These are phyloP conservation scores for Pedionomus torquatus DNA, from an alignment of 2,113 vertebrate species.

Conservation along the genomic window DNA sequence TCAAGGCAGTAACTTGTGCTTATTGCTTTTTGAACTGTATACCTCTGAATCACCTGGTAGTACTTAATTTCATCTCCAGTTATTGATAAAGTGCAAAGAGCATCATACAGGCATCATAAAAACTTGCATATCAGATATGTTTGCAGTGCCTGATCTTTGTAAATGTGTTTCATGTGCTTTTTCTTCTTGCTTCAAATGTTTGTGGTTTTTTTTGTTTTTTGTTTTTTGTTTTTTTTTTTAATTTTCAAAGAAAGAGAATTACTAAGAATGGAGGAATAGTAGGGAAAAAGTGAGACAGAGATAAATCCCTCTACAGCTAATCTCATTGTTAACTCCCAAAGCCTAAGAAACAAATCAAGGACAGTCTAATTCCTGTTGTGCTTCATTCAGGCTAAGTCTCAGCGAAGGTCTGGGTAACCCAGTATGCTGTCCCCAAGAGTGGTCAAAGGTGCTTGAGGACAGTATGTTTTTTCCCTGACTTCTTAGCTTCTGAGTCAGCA, in stretches of 20 bases:
- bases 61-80: neutral
- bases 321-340: neutral
- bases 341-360: neutral
- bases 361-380: neutral
- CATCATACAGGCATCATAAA: neutral
- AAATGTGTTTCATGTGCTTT: neutral
- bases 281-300: neutral
- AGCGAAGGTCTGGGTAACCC: neutral
- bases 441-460: neutral
- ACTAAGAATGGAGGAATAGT: neutral
- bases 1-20: neutral
- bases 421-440: neutral
- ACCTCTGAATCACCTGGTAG: neutral
- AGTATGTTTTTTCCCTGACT: neutral
- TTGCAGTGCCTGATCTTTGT: neutral
- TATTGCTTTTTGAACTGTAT: neutral
- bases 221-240: neutral
- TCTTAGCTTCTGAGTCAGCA: neutral
- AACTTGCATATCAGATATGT: neutral
- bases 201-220: too few relatives aligned
- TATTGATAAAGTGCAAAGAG: neutral
- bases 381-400: neutral
- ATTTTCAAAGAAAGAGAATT: neutral
- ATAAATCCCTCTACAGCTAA: neutral
- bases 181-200: neutral